phyloP scores from a whole-genome alignment of 2,888 invertebrate genomes.

The Xestoiulus laeticollis region DNA sequence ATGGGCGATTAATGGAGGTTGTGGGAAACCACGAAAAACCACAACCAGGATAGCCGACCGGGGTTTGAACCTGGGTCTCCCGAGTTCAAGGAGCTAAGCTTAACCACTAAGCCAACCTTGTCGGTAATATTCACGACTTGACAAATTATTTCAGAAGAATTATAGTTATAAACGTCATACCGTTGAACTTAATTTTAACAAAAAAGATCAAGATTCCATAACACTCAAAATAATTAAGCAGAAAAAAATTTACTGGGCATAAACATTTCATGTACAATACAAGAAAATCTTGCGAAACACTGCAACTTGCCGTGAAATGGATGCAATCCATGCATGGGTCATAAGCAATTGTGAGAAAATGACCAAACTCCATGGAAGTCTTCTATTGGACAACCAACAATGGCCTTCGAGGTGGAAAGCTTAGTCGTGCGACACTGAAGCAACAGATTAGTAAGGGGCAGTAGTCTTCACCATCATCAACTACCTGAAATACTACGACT shows the following conservation, averaged over 20 bases:
- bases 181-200: too few species aligned
- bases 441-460: conserved; percentile 50
- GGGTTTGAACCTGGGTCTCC: too few species aligned
- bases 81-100: too few species aligned
- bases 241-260: conserved; percentile 53
- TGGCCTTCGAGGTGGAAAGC: conserved; percentile 31
- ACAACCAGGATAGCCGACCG: too few species aligned
- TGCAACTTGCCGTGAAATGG: conserved; percentile 48
- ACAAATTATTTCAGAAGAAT: too few species aligned
- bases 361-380: conserved; percentile 31
- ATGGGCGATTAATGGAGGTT: too few species aligned
- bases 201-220: not conserved
- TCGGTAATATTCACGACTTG: too few species aligned
- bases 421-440: conserved; percentile 48
- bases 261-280: conserved; percentile 54
- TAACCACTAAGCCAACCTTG: too few species aligned
- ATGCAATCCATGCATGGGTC: conserved; percentile 51
- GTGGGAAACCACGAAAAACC: too few species aligned
- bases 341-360: conserved; percentile 47
- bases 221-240: conserved; percentile 50
- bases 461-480: conserved; percentile 40
- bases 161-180: too few species aligned
- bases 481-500: conserved; percentile 50
- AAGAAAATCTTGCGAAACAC: conserved; percentile 50
- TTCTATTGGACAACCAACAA: conserved; percentile 31